Base-by-base conservation (phyloP, 2,888 invertebrate species). In the Polia nebulosa region DNA sequence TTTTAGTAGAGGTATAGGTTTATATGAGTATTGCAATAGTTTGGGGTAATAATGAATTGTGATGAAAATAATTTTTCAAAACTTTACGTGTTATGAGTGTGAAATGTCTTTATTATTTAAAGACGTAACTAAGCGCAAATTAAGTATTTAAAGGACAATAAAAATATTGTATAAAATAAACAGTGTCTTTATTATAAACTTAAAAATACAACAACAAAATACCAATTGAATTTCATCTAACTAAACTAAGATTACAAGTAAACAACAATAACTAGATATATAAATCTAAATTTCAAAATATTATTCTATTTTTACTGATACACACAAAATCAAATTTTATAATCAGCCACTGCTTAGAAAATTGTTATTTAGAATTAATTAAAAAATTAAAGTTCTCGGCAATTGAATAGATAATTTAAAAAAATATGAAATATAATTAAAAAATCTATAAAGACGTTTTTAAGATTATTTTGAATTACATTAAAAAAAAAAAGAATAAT, bases 131-230 rank as follows among this genome's bases (percentile, higher is more conserved):
- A n/a, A n/a, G n/a, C n/a, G n/a, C n/a, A n/a, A n/a, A n/a, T n/a
- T n/a, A n/a, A n/a, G 39, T 17, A 17, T 9, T n/a, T 13, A 22
- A 29, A 2, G 0, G 1, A 34, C 6, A 57, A 36, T 49, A 47
- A 9, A 53, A 56, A 49, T 11, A 39, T 2, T 2, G 3, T 56
- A n/a, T 52, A 17, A 45, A 45, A 55, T 51, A 66, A 76, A 59
- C 67, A 72, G 58, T 67, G 52, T 11, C 67, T 76, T 77, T 72
- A 77, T 77, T 72, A 58, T 39, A 51, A 44, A 1, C 8, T 29
- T 53, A 25, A n/a, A 22, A 49, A 11, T 32, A 34, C 1, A 41
- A 29, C n/a, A 27, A 57, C 9, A 39, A 62, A 47, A 53, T 9
- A 49, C 41, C 0, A 36, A 1, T 7, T 49, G 13, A n/a, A 45